A percentile compares a stretch with the other conserved stretches of the same genome.
Evolutionary conservation across 2,113 vertebrate species (phyloP).

Genomic region (Thermophis baileyi): DNA sequence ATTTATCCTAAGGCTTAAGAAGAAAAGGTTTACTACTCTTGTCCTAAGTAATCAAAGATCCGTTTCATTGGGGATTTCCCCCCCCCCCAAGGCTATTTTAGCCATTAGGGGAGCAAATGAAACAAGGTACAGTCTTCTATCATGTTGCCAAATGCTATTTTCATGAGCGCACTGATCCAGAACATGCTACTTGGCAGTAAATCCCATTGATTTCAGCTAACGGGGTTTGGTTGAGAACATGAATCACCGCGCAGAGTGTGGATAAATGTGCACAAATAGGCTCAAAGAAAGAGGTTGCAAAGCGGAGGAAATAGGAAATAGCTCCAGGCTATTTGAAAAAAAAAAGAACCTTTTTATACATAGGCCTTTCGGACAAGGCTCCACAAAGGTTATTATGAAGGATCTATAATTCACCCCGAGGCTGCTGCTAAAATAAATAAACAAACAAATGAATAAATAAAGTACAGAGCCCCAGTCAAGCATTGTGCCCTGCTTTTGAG

Average conservation of each 20-base stretch:
- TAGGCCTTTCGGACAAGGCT: neutral
- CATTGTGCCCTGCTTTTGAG: neutral
- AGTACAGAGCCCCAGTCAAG: neutral
- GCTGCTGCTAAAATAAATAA: neutral
- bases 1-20: neutral
- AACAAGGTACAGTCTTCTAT: neutral
- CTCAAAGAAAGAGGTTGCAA: constrained; percentile 5
- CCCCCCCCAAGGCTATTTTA: neutral
- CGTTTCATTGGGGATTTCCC: neutral
- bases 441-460: neutral
- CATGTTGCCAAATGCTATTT: neutral
- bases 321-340: neutral
- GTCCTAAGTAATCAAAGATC: neutral
- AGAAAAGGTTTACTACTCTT: neutral
- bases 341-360: neutral
- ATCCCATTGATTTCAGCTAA: constrained; percentile 4
- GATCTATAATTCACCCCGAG: neutral
- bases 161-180: neutral
- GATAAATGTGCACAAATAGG: neutral
- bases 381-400: neutral
- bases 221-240: neutral
- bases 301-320: neutral
- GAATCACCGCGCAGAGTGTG: neutral
- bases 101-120: neutral
- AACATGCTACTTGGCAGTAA: neutral